Evolutionary conservation across 92 coral and sea anemone species (phyloP), one percentile per base, ranked within the genome.

Genomic region (Phenganax stokvisi): DNA sequence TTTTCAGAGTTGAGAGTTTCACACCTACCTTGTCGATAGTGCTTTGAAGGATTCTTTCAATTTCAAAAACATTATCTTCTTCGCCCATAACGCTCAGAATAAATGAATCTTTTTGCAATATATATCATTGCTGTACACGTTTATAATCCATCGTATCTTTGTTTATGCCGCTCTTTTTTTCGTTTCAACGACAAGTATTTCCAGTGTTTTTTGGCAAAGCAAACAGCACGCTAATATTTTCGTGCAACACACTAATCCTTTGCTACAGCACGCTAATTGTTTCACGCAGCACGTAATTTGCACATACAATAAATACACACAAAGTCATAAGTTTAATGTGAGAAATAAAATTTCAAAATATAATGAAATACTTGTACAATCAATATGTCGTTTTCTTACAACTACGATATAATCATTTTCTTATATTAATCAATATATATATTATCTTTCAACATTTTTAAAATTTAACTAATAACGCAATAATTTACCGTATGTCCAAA

Each of bases 41-140:
- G 12, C 55, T 58, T 3, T 76, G 28, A 53, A 76, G 81, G 15
- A 76, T 59, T 1, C 27, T 76, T 76, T 76, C 81, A 57, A 76
- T 76, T 76, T 76, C 81, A 76, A 76, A 76, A 6, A 76, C 81
- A 31, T 76, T 51, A 11, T 76, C 81, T 75, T 56, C 80, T 47
- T 27, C 58, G 12, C 20, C 64, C 80, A 30, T 75, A 1, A 4
- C 30, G 52, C 20, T 51, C 9, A 54, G 16, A 56, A 52, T 73
- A 16, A 53, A 52, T 56, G 37, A 25, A 15, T 25, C 10, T 4
- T 16, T 52, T 53, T 15, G 59, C 58, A 73, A 73, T 8, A 9
- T 29, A 25, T 30, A 73, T 53, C 47, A 37, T 37, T 37, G 47
- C 47, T 37, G 47, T 37, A 1, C 47, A 37, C 5, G 47, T 37